Percentiles rank a stretch among this genome's conserved stretches.
Evolutionary conservation across 2,797 vertebrate species (phyloP).

Genomic region (Melanotaenia trifasciata): DNA sequence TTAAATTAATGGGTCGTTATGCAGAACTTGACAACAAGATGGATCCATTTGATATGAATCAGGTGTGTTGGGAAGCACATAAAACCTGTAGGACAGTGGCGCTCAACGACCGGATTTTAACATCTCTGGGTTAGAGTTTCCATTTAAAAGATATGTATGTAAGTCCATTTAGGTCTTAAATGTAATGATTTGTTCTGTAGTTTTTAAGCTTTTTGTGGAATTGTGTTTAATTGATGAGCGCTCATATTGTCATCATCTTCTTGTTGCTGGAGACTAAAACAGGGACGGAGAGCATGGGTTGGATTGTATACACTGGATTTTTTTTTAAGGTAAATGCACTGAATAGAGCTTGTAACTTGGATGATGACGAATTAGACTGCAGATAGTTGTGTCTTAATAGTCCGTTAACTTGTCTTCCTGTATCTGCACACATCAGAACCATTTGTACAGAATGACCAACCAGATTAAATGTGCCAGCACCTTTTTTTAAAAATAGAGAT

Average conservation of each 20-base stretch:
- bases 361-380: constrained; percentile 1
- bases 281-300: neutral
- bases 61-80: neutral
- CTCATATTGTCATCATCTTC: constrained; percentile 15
- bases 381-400: constrained; percentile 14
- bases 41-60: neutral
- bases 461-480: constrained; percentile 15
- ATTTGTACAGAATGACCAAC: constrained; percentile 37
- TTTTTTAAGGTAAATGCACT: neutral
- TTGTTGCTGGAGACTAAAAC: constrained; percentile 14
- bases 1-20: too few relatives aligned
- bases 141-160: neutral
- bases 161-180: too few relatives aligned
- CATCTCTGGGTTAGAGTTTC: neutral
- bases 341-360: constrained; percentile 1
- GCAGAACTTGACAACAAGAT: too few relatives aligned
- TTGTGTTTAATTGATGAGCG: neutral
- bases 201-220: neutral
- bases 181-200: neutral
- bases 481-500: constrained; percentile 4
- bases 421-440: constrained; percentile 25
- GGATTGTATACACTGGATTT: constrained; percentile 3
- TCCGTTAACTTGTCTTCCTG: constrained; percentile 29
- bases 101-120: neutral
- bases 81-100: neutral